phyloP scores from a whole-genome alignment of 2,113 vertebrate species.

The Charina bottae region DNA sequence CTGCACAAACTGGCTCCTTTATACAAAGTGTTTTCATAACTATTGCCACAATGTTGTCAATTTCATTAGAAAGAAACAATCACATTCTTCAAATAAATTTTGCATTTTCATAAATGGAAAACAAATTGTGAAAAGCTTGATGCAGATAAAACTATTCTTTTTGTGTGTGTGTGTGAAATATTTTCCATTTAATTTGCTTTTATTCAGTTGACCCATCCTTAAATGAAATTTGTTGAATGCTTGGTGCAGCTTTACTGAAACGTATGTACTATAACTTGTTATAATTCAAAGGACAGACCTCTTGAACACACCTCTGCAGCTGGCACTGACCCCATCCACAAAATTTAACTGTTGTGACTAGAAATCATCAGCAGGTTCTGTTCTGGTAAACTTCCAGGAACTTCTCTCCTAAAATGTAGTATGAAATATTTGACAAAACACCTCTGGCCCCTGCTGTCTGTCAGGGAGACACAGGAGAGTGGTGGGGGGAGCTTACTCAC shows the following conservation, averaged over 20 bases:
- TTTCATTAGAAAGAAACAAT: too few species aligned
- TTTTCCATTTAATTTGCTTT: background rate
- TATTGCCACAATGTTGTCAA: background rate
- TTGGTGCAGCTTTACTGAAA: background rate
- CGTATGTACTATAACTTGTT: background rate
- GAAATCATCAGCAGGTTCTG: background rate
- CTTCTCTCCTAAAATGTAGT: background rate
- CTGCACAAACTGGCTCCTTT: too few species aligned
- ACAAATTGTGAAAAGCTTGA: background rate
- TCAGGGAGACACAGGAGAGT: too few species aligned
- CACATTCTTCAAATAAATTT: background rate
- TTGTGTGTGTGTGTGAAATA: too few species aligned
- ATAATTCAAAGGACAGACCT: constrained; percentile 28
- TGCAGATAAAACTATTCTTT: background rate
- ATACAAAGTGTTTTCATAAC: too few species aligned
- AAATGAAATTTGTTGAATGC: background rate
- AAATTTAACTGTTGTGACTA: constrained; percentile 25
- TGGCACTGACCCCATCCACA: background rate
- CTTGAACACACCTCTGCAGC: constrained; percentile 1
- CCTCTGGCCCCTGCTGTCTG: background rate
- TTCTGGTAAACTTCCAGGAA: background rate
- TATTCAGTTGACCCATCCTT: background rate
- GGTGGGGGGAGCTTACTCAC: too few species aligned
- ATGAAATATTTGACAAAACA: constrained; percentile 38
- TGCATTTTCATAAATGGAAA: background rate